Conservation (phyloP, 2,113 vertebrate genomes). For the Gracilinanus agilis region DNA sequence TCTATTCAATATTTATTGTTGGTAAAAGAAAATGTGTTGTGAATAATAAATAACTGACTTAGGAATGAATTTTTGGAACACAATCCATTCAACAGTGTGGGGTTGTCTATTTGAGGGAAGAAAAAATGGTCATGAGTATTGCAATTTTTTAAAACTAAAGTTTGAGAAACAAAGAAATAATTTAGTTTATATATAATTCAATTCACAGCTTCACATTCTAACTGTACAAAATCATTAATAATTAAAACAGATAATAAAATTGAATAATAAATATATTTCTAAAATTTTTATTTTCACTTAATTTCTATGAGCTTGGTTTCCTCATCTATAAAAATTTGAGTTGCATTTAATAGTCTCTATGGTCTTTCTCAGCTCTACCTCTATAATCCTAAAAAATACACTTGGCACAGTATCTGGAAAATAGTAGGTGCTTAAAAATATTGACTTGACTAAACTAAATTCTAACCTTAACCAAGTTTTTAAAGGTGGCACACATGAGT, state of each 20-base stretch:
- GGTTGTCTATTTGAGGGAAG: neutral
- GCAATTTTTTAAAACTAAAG: neutral
- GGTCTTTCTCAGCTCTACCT: neutral
- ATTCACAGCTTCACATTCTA: neutral
- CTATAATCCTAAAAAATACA: conserved; percentile 12
- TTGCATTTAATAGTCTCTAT: conserved; percentile 15
- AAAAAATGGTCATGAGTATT: neutral
- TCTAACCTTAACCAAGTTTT: neutral
- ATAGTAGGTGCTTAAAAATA: neutral
- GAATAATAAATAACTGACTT: neutral
- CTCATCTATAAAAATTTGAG: conserved; percentile 23
- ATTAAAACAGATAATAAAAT: neutral
- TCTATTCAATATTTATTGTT: neutral
- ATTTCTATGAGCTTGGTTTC: conserved; percentile 8
- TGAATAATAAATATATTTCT: neutral
- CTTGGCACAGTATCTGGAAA: neutral
- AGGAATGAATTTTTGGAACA: neutral
- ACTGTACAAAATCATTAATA: neutral
- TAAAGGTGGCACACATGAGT: neutral
- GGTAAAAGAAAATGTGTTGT: neutral
- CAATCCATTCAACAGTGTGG: neutral
- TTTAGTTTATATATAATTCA: neutral
- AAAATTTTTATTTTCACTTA: neutral
- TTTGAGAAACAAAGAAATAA: neutral
- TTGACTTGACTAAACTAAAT: neutral